Base-by-base conservation (phyloP, 1,140 invertebrate genomes). In the Wiebesia pumilae region DNA sequence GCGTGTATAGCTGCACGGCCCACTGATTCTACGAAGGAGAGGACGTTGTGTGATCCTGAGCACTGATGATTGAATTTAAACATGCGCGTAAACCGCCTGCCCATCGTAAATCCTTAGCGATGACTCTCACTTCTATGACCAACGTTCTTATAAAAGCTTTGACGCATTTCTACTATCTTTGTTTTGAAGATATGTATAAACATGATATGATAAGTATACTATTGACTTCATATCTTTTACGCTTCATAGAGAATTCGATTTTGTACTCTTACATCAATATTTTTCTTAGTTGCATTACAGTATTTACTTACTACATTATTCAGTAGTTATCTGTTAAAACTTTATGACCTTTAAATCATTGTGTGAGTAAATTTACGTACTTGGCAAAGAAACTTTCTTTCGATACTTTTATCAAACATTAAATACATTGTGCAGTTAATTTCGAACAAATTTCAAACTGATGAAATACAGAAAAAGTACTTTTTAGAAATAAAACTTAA, bases 61-160 rank as follows among this genome's bases (percentile, higher is more conserved):
- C 58, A 40, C 54, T 84, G 51, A 78, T 84, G 78, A 84, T 84
- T 84, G 83, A 84, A 84, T 84, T 84, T 84, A 84, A 84, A 65
- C 78, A 75, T 69, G 54, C 73, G 73, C 73, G 54, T 78, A 77
- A 84, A 75, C 51, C 40, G 71, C 40, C 51, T 35, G 54, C 38
- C 47, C 27, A 51, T 38, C 73, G 62, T 77, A 84, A 84, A 84
- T 84, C 82, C 43, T 62, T 35, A 77, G 35, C 69, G 51, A 62
- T 71, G 71, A 77, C 71, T 84, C 71, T 84, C 79, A 81, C 19
- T 81, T 40, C 62, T 35, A 33, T 35, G 79, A 3, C 14, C 58
- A n/a, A 38, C 54, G 9, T 77, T 77, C 58, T 84, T 77, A 71
- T 62, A 77, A 71, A 27, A 27, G 77, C 33, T 83, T 75, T 75